Conservation (phyloP, 2,113 vertebrate genomes). For the Reinhardtius hippoglossoides region DNA sequence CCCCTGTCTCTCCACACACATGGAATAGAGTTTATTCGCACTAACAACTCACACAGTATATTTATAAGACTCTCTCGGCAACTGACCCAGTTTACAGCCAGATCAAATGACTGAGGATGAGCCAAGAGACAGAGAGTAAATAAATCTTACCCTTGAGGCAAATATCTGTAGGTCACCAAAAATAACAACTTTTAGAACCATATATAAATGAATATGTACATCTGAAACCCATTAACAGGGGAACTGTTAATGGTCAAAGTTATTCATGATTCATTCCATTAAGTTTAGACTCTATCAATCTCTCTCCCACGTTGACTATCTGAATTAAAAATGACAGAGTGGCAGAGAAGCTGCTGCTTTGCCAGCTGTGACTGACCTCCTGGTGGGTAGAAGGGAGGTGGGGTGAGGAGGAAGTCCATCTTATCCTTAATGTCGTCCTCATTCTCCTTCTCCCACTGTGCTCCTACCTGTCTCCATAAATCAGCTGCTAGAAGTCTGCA, state of each 20-base stretch:
- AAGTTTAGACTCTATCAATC: no score
- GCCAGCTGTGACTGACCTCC: constrained; percentile 82
- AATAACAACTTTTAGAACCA: not conserved
- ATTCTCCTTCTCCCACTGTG: constrained; percentile 96
- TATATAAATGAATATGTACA: not conserved
- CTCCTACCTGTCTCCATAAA: constrained; percentile 90
- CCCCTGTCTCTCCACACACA: no score
- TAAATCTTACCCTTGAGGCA: not conserved
- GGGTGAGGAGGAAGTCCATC: constrained; percentile 86
- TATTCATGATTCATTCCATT: not conserved
- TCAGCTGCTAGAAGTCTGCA: constrained; percentile 84
- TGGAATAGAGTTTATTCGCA: no score
- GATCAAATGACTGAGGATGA: no score
- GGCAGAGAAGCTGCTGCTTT: not conserved
- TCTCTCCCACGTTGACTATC: not conserved
- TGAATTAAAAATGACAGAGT: not conserved
- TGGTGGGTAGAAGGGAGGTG: constrained; percentile 85
- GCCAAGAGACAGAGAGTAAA: not conserved
- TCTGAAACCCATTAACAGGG: not conserved
- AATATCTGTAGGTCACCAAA: not conserved
- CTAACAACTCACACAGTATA: no score
- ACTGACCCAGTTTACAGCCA: no score
- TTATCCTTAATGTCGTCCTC: constrained; percentile 96
- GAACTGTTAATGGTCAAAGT: not conserved
- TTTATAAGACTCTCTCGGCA: no score